Percentiles rank a stretch among this genome's conserved stretches.
These are phyloP conservation scores for Agrochola lychnidis DNA, from an alignment of 2,888 invertebrate genomes.

Conservation along the genomic window DNA sequence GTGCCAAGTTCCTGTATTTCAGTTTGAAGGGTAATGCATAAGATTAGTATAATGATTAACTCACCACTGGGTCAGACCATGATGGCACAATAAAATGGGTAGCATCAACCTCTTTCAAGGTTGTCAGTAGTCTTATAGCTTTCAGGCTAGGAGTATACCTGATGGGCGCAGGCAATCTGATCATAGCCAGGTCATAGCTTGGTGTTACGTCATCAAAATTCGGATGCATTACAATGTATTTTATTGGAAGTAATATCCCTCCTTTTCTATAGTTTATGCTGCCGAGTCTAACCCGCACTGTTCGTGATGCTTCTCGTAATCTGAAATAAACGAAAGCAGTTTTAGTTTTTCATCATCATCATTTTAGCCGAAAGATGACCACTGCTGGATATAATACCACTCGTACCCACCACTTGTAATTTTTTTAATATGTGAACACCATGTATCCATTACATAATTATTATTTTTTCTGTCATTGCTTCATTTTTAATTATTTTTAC, in stretches of 20 bases:
- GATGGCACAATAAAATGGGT: conserved; percentile 82
- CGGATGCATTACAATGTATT: conserved; percentile 81
- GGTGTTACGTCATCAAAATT: conserved; percentile 80
- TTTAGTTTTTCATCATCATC: background rate
- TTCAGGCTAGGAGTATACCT: conserved; percentile 70
- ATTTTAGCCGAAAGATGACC: no score
- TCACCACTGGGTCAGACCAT: conserved; percentile 75
- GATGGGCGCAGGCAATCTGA: conserved; percentile 74
- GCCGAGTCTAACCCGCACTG: conserved; percentile 80
- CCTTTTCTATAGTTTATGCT: conserved; percentile 83
- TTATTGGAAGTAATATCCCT: conserved; percentile 76
- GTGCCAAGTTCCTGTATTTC: no score
- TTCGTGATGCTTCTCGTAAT: conserved; percentile 74
- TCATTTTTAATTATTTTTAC: no score
- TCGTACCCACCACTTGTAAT: no score
- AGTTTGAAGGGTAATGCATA: no score
- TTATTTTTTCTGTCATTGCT: no score
- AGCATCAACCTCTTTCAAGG: conserved; percentile 65
- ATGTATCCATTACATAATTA: no score
- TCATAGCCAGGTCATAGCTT: conserved; percentile 80
- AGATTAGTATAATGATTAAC: conserved; percentile 20
- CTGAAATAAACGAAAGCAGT: conserved; percentile 66
- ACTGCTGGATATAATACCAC: no score
- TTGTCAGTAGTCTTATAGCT: conserved; percentile 75
- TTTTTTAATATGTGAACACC: no score